Conservation (phyloP, 2,113 vertebrate species). For the Podocnemis expansa region DNA sequence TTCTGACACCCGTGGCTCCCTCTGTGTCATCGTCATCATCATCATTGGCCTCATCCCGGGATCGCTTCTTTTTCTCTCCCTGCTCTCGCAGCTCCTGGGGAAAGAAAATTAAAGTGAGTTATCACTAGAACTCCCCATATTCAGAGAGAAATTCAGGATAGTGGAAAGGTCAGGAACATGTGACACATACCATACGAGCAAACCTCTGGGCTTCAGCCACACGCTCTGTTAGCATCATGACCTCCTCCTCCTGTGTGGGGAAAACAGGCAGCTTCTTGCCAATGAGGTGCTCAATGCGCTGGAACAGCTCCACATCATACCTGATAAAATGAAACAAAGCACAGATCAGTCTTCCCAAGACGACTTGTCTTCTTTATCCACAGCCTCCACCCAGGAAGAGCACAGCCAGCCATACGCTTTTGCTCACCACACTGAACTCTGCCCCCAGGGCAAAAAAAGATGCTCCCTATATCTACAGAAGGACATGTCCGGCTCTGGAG, state of each 20-base stretch:
- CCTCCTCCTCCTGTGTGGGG: constrained; percentile 95
- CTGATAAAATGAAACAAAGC: constrained; percentile 63
- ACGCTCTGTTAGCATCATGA: constrained; percentile 97
- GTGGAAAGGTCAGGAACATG: fast-evolving
- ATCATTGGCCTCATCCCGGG: constrained; percentile 73
- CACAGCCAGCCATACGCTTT: not conserved
- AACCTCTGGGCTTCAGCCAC: constrained; percentile 95
- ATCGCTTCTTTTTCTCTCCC: constrained; percentile 88
- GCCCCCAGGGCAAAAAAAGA: not conserved
- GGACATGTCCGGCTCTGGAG: not conserved
- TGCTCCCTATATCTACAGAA: not conserved
- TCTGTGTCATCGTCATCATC: constrained; percentile 88
- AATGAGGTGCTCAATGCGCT: constrained; percentile 95
- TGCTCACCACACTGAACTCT: not conserved
- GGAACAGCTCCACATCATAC: constrained; percentile 98
- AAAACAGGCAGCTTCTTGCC: constrained; percentile 97
- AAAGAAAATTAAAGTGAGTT: not conserved
- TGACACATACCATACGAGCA: constrained; percentile 86
- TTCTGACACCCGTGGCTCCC: constrained; percentile 89
- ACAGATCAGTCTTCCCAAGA: not conserved
- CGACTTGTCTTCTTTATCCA: not conserved
- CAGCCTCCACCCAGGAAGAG: not conserved
- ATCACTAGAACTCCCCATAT: not conserved
- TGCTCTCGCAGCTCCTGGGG: constrained; percentile 92
- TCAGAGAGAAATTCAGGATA: not conserved